These are phyloP conservation scores for Rotaria macrura DNA, from an alignment of 2,888 invertebrate genomes.

Conservation along the genomic window DNA sequence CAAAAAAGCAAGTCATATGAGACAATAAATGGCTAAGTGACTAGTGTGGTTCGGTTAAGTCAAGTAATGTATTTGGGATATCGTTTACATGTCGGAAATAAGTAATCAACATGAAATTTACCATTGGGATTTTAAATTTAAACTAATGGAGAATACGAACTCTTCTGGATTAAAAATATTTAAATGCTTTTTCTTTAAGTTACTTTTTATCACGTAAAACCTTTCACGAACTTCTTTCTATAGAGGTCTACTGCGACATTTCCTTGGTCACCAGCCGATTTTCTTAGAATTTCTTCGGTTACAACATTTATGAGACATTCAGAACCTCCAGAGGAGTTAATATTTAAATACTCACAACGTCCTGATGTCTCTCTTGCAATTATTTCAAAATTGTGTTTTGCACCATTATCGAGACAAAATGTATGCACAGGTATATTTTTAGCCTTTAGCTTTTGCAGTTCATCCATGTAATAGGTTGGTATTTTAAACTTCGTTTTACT, in stretches of 20 bases:
- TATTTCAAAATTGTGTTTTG: neutral
- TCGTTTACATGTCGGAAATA: too few species aligned
- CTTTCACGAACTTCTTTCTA: neutral
- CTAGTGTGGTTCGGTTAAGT: too few species aligned
- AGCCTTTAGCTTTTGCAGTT: neutral
- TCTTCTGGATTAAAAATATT: too few species aligned
- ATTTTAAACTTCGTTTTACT: neutral
- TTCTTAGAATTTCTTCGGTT: neutral
- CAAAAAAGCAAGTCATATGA: too few species aligned
- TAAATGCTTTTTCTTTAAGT: too few species aligned
- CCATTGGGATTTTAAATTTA: too few species aligned
- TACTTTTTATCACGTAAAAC: too few species aligned
- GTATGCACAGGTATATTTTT: neutral
- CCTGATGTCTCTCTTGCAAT: neutral
- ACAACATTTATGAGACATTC: neutral
- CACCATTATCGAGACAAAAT: neutral
- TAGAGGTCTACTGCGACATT: neutral
- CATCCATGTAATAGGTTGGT: slow-evolving; percentile 5
- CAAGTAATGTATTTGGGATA: too few species aligned
- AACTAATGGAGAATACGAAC: too few species aligned
- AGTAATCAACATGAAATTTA: too few species aligned
- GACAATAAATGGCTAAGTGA: too few species aligned
- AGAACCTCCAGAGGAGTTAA: neutral
- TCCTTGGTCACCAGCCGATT: neutral
- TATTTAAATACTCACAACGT: slow-evolving; percentile 11